Evolutionary conservation across 2,113 vertebrate species (phyloP), one percentile per base, ranked within the genome.

Genomic region (Gallinago paraguaiae): DNA sequence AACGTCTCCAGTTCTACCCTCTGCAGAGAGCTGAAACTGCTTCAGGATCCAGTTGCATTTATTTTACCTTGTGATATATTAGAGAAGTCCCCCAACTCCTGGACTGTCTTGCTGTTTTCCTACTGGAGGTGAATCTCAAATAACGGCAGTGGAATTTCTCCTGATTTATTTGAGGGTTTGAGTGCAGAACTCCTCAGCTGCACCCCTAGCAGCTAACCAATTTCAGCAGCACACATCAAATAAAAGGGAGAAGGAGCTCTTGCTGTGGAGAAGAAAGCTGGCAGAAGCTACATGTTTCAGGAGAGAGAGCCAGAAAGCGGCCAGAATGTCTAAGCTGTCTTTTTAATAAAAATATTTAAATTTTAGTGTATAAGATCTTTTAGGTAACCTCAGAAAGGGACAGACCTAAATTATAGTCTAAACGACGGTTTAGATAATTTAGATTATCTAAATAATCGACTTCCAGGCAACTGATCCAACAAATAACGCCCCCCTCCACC

Each of bases 131-230:
- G 19, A 11, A 16, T 53, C 51, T 88, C 50, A 77, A n/a, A 30
- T 17, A 37, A 11, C 2, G 0, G 13, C 0, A 0, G 3, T 45
- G 51, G 69, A 82, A 75, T 91, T 83, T 70, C 30, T 83, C n/a
- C 31, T n/a, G 43, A 30, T 84, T 84, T 93, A 31, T 69, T 56
- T 81, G 33, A 7, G 10, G 20, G 17, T 46, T 17, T 82, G 61
- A 25, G 39, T 27, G 19, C 31, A 90, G 82, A 64, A 25, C 23
- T 79, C 27, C 27, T 56, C 37, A 59, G 1, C 17, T 60, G 11
- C 0, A 1, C 65, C n/a, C 33, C 50, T 48, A 78, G 2, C 12
- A 57, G 6, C 43, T 28, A 35, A 28, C 6, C 1, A 0, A 19
- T 46, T 65, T 53, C 64, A 76, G 54, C 13, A 81, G 33, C 22